phyloP scores from a whole-genome alignment of 2,797 vertebrate genomes.

The Balearica regulorum region DNA sequence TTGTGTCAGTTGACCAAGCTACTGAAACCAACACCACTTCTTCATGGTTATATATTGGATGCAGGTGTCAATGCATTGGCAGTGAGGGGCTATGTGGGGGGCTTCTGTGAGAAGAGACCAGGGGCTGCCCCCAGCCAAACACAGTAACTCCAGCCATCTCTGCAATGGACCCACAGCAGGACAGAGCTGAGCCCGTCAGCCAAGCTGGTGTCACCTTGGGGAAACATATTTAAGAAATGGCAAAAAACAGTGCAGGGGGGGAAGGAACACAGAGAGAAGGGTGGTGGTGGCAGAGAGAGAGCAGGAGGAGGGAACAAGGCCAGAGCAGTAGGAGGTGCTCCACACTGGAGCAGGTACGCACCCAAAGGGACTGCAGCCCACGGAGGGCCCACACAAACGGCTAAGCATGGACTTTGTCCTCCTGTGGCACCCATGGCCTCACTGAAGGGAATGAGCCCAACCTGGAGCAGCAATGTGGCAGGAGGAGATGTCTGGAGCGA shows the following conservation, averaged over 20 bases:
- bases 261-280: not conserved
- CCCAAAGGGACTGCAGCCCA: not conserved
- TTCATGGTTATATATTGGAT: not conserved
- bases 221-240: not conserved
- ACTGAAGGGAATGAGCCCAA: not conserved
- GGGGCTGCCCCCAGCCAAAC: not conserved
- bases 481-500: not conserved
- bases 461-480: not conserved
- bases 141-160: not conserved
- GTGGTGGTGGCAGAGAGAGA: not conserved
- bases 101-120: not conserved
- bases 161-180: not conserved
- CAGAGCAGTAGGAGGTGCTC: not conserved
- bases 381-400: not conserved
- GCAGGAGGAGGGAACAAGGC: not conserved
- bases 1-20: not conserved
- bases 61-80: not conserved
- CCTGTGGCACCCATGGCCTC: not conserved
- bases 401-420: not conserved
- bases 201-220: not conserved
- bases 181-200: not conserved
- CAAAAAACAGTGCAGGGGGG: not conserved
- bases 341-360: accelerated
- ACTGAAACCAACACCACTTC: not conserved
- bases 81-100: not conserved